Evolutionary conservation across 2,113 vertebrate species (phyloP).

Genomic region (Octodon degus): DNA sequence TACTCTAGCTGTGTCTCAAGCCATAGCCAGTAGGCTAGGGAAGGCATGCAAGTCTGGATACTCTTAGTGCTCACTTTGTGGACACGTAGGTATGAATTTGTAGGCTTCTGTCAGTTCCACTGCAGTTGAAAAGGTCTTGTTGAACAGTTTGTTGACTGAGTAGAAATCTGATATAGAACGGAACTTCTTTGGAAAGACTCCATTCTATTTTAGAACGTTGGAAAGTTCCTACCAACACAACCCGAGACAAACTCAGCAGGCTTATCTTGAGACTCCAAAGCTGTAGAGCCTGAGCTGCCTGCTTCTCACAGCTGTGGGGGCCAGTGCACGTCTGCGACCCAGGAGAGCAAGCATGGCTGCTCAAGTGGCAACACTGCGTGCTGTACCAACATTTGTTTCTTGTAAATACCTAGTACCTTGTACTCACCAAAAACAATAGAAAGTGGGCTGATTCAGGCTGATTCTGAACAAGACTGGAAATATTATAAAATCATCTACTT

Average conservation of each 20-base stretch:
- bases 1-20: not conserved
- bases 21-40: not conserved
- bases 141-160: not conserved
- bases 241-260: too few relatives aligned
- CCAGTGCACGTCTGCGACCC: fast-evolving
- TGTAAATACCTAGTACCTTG: not conserved
- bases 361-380: not conserved
- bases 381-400: not conserved
- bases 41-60: not conserved
- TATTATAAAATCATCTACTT: not conserved
- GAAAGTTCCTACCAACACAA: not conserved
- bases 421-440: not conserved
- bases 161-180: not conserved
- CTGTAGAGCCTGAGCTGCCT: not conserved
- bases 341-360: fast-evolving
- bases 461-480: not conserved
- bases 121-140: not conserved
- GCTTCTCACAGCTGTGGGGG: not conserved
- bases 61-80: not conserved
- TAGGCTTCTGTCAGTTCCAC: not conserved
- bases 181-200: not conserved
- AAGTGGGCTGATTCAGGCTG: not conserved
- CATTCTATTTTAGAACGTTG: not conserved
- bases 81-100: not conserved
- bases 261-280: not conserved